Percentiles rank a stretch among this genome's conserved stretches.
Conservation (phyloP, 2,113 vertebrate genomes). For the Seriola quinqueradiata region DNA sequence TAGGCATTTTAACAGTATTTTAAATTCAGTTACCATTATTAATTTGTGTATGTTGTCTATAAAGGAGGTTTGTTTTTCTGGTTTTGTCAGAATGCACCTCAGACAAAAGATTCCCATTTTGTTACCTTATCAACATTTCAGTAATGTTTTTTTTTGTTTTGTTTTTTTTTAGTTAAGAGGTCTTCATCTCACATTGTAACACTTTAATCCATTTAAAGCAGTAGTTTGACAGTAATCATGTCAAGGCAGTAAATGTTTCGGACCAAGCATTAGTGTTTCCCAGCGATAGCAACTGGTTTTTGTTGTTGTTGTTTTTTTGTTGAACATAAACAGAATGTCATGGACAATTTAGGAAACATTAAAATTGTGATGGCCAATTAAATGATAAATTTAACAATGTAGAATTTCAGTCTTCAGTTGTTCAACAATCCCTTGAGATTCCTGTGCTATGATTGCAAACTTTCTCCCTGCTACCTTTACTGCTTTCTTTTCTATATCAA, state of each 20-base stretch:
- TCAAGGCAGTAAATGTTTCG: slow-evolving; percentile 4
- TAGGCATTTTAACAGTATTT: background rate
- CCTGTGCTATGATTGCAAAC: background rate
- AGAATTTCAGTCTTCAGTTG: background rate
- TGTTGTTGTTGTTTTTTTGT: background rate
- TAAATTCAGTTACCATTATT: background rate
- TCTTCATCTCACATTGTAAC: background rate
- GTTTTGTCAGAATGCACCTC: background rate
- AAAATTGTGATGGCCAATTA: background rate
- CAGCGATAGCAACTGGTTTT: background rate
- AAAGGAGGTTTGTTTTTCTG: background rate
- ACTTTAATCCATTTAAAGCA: background rate
- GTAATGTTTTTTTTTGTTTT: background rate
- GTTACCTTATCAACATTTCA: background rate
- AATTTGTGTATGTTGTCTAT: background rate
- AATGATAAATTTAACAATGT: background rate
- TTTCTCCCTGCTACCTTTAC: background rate
- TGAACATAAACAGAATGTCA: background rate
- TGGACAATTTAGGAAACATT: background rate
- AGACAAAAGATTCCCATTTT: background rate
- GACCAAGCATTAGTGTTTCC: slow-evolving; percentile 11
- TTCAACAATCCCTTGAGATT: background rate
- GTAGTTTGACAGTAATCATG: slow-evolving; percentile 6
- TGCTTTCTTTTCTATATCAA: background rate
- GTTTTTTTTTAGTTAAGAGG: background rate